phyloP scores from a whole-genome alignment of 2,797 vertebrate species.

The Decapterus maruadsi region DNA sequence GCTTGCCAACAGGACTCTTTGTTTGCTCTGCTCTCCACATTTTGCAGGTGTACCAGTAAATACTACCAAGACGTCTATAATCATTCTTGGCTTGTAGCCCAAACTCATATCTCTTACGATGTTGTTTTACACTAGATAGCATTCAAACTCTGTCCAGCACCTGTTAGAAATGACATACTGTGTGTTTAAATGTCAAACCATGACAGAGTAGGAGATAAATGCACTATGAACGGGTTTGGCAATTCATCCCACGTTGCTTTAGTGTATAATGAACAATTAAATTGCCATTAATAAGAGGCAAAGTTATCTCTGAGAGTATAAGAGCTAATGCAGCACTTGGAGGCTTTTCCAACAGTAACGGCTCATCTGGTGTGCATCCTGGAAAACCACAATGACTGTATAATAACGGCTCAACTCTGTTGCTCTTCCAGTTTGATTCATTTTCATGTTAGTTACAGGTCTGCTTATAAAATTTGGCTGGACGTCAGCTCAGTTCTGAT shows the following conservation, averaged over 20 bases:
- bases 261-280: conserved; percentile 3
- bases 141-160: conserved; percentile 61
- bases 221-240: conserved; percentile 41
- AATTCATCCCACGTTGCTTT: conserved; percentile 17
- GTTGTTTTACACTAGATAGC: conserved; percentile 36
- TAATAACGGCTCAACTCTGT: not conserved
- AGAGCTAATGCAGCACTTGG: conserved; percentile 35
- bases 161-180: conserved; percentile 42
- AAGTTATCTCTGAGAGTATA: conserved; percentile 31
- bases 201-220: conserved; percentile 39
- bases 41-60: conserved; percentile 60
- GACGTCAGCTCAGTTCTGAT: conserved; percentile 1
- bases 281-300: not conserved
- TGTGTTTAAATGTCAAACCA: conserved; percentile 37
- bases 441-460: conserved; percentile 2
- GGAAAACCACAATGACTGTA: not conserved
- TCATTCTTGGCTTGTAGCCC: conserved; percentile 55
- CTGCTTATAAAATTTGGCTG: not conserved
- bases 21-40: conserved; percentile 63
- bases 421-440: not conserved
- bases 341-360: conserved; percentile 20
- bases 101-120: conserved; percentile 44
- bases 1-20: conserved; percentile 58
- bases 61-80: conserved; percentile 37
- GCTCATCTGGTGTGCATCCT: not conserved